Percentiles rank a stretch among this genome's conserved stretches.
phyloP scores from a whole-genome alignment of 2,888 invertebrate genomes.

The Dicyrtoma fusca region DNA sequence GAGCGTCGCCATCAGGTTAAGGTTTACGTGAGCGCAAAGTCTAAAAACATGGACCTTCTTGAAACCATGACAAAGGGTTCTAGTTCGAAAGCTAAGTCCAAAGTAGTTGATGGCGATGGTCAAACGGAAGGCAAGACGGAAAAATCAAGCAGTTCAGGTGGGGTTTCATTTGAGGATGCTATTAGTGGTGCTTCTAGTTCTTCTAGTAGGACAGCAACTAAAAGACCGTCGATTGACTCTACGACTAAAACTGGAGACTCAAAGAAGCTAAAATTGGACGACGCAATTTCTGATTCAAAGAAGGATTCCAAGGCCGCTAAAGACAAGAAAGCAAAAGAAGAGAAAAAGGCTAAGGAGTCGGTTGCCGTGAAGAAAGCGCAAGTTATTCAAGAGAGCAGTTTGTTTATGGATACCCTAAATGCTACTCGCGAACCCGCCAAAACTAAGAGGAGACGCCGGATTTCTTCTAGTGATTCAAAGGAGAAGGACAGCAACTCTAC shows the following conservation, averaged over 20 bases:
- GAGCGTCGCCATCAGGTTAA: slow-evolving; percentile 46
- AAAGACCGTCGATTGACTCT: slow-evolving; percentile 47
- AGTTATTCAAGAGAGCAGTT: slow-evolving; percentile 76
- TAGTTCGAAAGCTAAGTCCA: slow-evolving; percentile 36
- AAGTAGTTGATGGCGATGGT: slow-evolving; percentile 43
- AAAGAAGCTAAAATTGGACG: slow-evolving; percentile 48
- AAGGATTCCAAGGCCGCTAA: slow-evolving; percentile 35
- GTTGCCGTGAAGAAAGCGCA: slow-evolving; percentile 2
- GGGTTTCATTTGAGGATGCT: slow-evolving; percentile 31
- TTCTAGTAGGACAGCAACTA: neutral
- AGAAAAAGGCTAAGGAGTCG: slow-evolving; percentile 57
- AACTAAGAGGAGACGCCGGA: slow-evolving; percentile 76
- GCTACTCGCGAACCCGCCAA: slow-evolving; percentile 60
- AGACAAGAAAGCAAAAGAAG: slow-evolving; percentile 56
- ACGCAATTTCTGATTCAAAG: slow-evolving; percentile 2
- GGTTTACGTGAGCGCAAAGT: slow-evolving; percentile 48
- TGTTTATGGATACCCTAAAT: slow-evolving; percentile 89
- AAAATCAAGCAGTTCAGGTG: slow-evolving; percentile 16
- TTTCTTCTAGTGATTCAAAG: slow-evolving; percentile 47
- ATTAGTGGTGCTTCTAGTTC: slow-evolving; percentile 2
- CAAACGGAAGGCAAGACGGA: slow-evolving; percentile 5
- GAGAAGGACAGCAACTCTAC: slow-evolving; percentile 58
- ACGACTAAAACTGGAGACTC: slow-evolving; percentile 46
- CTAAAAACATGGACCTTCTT: slow-evolving; percentile 48
- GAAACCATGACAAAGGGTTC: slow-evolving; percentile 52